Base-by-base conservation (phyloP, 92 coral and sea anemone genomes). In the Blastomussa wellsi region DNA sequence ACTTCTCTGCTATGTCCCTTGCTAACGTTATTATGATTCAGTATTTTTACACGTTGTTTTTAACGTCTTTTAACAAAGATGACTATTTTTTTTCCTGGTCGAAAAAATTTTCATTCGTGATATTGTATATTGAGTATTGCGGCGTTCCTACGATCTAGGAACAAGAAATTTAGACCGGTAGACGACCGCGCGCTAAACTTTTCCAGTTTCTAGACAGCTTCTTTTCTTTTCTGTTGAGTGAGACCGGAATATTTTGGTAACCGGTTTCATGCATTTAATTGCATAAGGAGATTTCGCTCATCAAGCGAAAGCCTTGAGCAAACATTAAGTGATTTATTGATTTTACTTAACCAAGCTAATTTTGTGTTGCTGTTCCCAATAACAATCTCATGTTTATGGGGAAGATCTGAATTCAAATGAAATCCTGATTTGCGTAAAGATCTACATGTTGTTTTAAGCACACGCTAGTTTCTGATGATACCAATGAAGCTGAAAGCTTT, bases 311-410 rank as follows among this genome's bases (percentile, higher is more conserved):
- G 47, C 75, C 8, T 38, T 35, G 28, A 5, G 28, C 75, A 70
- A 70, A 70, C 75, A 70, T 37, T 5, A 70, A 37, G 47, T 38
- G 75, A 70, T 38, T 70, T 70, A 70, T 35, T 70, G 75, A 35
- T 36, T 70, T 70, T 70, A 22, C 44, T 70, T 70, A 38, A 70
- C 75, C 48, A 70, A 70, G 75, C 35, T 35, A 70, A 70, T 70
- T 70, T 26, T 10, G 17, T 70, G 7, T 70, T 70, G 75, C 26
- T 70, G 75, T 37, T 70, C 75, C 14, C 41, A 33, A 38, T 9
- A 7, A 14, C 37, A 67, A 15, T n/a, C 16, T 17, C 44, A 36
- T 15, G 24, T 17, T 28, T 26, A 36, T 70, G 26, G 75, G 4
- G n/a, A 16, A 70, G 26, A 70, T 20, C 38, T 8, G 22, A 37